Base-by-base conservation (phyloP, 2,797 vertebrate genomes). In the Rhinatrema bivittatum region DNA sequence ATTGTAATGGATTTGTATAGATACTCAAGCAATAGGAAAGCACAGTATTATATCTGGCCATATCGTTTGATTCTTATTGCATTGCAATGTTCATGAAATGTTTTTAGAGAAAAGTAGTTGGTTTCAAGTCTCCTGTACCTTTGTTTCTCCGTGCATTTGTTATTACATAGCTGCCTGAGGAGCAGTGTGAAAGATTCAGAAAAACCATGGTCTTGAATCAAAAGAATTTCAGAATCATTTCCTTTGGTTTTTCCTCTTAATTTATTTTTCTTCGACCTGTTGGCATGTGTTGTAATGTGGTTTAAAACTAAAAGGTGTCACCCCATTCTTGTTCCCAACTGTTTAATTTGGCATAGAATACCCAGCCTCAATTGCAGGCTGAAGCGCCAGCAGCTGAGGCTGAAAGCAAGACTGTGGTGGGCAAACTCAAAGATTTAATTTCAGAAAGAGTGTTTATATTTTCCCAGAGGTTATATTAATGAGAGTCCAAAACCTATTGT, bases 381-480 rank as follows among this genome's bases (percentile, higher is more conserved):
- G 20, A 51, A 50, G 10, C 48, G 56, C 66, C 63, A 68, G 45
- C 47, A 58, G 48, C 53, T 36, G 13, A 56, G 41, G 50, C 56
- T 57, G 51, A 65, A 70, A 66, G 62, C 59, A 61, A 62, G 61
- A 61, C 56, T 62, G 65, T 19, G 50, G 61, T 65, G 57, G 49
- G 65, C 50, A 64, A 53, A 56, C 45, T 50, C 52, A 42, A n/a
- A 70, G 65, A 62, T 51, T 57, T 60, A 45, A 62, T 60, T 66
- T 76, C 50, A 50, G 50, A 64, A 67, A 38, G 46, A 42, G 46
- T 58, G 61, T 66, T 75, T 73, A 61, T 70, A 25, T 76, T 76
- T 75, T 72, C 66, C 68, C 65, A 65, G 50, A 54, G 55, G 60
- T 52, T 57, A 54, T 39, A 44, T 68, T 69, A 73, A 58, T 55